Conservation (phyloP, 2,113 vertebrate species). For the Tylochromis polylepis region DNA sequence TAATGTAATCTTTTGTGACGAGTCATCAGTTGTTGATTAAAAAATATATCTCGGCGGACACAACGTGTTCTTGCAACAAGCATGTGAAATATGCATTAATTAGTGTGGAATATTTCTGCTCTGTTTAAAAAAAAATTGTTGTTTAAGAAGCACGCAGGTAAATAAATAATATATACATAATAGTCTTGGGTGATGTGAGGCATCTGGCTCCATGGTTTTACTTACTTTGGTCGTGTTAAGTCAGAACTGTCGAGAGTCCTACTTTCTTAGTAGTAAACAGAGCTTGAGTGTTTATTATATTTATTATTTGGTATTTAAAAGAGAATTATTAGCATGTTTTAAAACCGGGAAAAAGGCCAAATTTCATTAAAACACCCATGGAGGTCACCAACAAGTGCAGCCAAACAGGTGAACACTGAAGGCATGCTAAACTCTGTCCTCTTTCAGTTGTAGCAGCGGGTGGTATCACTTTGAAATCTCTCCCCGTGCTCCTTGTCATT, state of each 20-base stretch:
- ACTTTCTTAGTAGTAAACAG: background rate
- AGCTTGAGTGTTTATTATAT: background rate
- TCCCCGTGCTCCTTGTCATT: background rate
- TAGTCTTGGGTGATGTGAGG: background rate
- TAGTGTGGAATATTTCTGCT: background rate
- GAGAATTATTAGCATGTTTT: background rate
- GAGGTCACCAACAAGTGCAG: background rate
- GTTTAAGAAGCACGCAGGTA: background rate
- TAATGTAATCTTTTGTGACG: background rate
- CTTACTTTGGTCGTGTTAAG: background rate
- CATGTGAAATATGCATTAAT: background rate
- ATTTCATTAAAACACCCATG: background rate
- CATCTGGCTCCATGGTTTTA: background rate
- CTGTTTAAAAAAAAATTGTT: background rate
- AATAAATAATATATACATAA: background rate
- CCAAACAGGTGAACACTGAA: background rate
- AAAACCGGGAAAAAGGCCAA: background rate
- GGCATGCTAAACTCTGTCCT: background rate
- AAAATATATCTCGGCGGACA: background rate
- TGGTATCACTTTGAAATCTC: constrained; percentile 5
- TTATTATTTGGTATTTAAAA: background rate
- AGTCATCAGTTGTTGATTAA: background rate
- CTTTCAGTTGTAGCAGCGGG: background rate
- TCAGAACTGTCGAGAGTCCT: background rate
- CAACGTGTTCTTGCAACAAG: background rate